phyloP scores from a whole-genome alignment of 1,140 invertebrate species.

The Tetramorium parvispinum region DNA sequence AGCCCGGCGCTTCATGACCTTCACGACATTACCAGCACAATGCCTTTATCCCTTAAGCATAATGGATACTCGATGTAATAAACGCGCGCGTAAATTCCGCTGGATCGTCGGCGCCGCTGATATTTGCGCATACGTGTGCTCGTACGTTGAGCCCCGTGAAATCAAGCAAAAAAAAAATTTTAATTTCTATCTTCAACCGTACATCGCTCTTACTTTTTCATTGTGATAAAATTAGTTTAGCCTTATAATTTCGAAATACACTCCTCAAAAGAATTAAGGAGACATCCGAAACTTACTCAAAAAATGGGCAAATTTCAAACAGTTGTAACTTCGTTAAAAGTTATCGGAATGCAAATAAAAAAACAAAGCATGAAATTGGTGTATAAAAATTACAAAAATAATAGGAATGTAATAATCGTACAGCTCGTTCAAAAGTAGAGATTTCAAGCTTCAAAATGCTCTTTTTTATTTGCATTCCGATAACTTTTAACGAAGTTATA shows the following conservation, averaged over 20 bases:
- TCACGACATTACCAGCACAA: conserved; percentile 22
- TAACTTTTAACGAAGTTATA: too few relatives aligned
- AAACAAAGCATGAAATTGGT: too few relatives aligned
- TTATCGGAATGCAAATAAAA: too few relatives aligned
- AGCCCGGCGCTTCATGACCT: conserved; percentile 32
- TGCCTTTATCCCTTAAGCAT: conserved; percentile 52
- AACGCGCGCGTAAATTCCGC: conserved; percentile 44
- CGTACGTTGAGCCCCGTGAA: conserved; percentile 5
- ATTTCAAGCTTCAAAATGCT: too few relatives aligned
- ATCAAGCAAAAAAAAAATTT: conserved; percentile 3
- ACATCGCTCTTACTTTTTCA: not conserved
- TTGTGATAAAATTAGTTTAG: conserved; percentile 4
- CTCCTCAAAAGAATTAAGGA: too few relatives aligned
- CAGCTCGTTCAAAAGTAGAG: too few relatives aligned
- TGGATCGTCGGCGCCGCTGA: not conserved
- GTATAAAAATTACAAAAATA: too few relatives aligned
- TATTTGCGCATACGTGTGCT: not conserved
- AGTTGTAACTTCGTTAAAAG: too few relatives aligned
- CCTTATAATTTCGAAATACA: not conserved
- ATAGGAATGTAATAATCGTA: too few relatives aligned
- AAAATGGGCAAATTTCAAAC: too few relatives aligned
- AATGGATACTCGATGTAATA: conserved; percentile 55
- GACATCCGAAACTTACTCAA: too few relatives aligned
- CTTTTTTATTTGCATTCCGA: too few relatives aligned
- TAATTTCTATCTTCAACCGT: not conserved